Evolutionary conservation across 2,113 vertebrate species (phyloP), one percentile per base, ranked within the genome.

Genomic region (Mus pahari): DNA sequence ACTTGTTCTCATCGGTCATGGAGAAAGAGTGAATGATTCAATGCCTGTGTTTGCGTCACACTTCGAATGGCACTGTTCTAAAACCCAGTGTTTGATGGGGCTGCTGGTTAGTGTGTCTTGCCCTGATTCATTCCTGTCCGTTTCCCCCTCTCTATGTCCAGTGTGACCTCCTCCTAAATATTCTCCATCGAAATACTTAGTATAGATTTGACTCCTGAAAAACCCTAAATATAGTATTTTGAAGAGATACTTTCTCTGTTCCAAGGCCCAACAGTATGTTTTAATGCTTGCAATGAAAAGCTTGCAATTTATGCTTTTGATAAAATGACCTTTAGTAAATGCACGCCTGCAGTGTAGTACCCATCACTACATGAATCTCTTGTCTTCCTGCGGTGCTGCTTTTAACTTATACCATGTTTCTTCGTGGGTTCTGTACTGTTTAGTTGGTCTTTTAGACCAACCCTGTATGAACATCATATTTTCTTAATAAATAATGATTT

Each of bases 241-340:
- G 79, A 73, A 89, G 36, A 91, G 84, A 53, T 50, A 68, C 17
- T 48, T 93, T 89, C 12, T 89, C 19, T 82, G 45, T 12, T 5
- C 33, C 36, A 48, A 78, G 16, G 22, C 73, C 36, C 26, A 86
- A 94, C 50, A 73, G 58, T 77, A 48, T 74, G 71, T 86, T 45
- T 89, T 68, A 60, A 66, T 73, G 28, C 66, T 62, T 31, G 58
- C 58, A 58, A 33, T 86, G 24, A 55, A 89, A 94, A 50, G 24
- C 90, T 89, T 91, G 75, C 66, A 89, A 91, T 48, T 68, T 86
- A 89, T 19, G 8, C 20, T 10, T 75, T 89, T 77, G 81, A 77
- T 87, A 86, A 94, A 91, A 45, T 84, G 74, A n/a, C 58, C 31
- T 78, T 74, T 70, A 70, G 33, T n/a, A 87, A 42, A 91, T 39